A percentile compares a stretch with the other conserved stretches of the same genome.
These are phyloP conservation scores for Perizoma flavofasciatum DNA, from an alignment of 2,888 invertebrate species.

Conservation along the genomic window DNA sequence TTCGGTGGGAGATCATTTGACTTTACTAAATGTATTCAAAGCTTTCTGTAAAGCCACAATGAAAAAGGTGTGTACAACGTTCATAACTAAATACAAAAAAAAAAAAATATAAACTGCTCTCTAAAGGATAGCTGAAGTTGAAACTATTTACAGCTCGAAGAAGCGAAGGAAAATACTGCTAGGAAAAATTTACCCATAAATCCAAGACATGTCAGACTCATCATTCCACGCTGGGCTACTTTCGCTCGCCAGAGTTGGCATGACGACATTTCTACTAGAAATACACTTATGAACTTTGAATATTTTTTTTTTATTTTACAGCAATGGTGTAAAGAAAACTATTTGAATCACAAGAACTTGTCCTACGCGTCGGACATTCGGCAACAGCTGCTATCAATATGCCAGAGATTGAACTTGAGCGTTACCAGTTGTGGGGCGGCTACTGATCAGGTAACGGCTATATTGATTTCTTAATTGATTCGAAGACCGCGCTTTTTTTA, in stretches of 20 bases:
- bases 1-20: conserved; percentile 95
- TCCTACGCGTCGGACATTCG: conserved; percentile 91
- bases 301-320: conserved; percentile 53
- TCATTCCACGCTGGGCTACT: too few species aligned
- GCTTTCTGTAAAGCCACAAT: conserved; percentile 89
- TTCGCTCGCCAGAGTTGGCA: too few species aligned
- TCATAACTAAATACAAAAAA: background rate
- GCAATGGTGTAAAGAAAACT: conserved; percentile 96
- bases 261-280: too few species aligned
- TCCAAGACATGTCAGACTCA: too few species aligned
- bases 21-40: conserved; percentile 93
- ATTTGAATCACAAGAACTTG: conserved; percentile 92
- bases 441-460: conserved; percentile 79
- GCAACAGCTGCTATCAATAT: conserved; percentile 90
- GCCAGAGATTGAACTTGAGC: conserved; percentile 84
- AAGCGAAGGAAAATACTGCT: too few species aligned
- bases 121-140: too few species aligned
- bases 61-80: conserved; percentile 79
- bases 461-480: background rate
- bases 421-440: conserved; percentile 86
- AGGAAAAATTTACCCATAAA: too few species aligned
- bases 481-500: too few species aligned
- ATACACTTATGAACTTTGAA: too few species aligned
- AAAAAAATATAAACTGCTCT: too few species aligned
- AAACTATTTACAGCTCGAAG: background rate